Evolutionary conservation across 2,888 invertebrate species (phyloP), one percentile per base, ranked within the genome.

Genomic region (Eristalis pertinax): DNA sequence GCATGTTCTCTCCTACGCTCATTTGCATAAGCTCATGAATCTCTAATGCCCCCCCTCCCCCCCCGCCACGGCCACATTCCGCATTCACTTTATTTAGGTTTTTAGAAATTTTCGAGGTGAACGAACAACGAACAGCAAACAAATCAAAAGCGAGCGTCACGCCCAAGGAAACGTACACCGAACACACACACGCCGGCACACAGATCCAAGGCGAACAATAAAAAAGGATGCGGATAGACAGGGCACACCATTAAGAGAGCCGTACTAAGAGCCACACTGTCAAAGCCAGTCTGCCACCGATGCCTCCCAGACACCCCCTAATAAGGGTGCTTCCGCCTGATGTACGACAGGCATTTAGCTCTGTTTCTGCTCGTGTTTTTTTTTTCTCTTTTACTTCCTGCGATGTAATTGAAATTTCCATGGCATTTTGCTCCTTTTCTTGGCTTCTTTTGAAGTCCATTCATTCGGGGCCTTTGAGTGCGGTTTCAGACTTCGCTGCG

Each of bases 371-470:
- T 62, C 8, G n/a, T 67, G 26, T 64, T 24, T 19, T 68, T 38
- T 64, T 24, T 19, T 68, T 68, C 10, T n/a, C n/a, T n/a, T n/a
- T 19, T 50, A 8, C 38, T n/a, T 7, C 50, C 8, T 63, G 2
- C 62, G 67, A 79, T 62, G 62, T 79, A 72, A 70, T 75, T 79
- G 76, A 80, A 76, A 80, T 75, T 72, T 79, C 74, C 65, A 80
- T 84, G 65, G 75, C 80, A 50, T 58, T 68, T 80, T 80, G 67
- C 68, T 68, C 67, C 70, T 75, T 79, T 83, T 67, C 63, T 43
- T 62, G 62, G 11, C 65, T 75, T 70, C 50, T 50, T 75, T 70
- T 62, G 70, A 72, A 58, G 35, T 79, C 70, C 63, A 29, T 75
- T 78, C 62, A 64, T 74, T 78, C 63, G 29, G 38, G 26, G 26